Conservation (phyloP, 2,888 invertebrate species). For the Trachelus tabidus region DNA sequence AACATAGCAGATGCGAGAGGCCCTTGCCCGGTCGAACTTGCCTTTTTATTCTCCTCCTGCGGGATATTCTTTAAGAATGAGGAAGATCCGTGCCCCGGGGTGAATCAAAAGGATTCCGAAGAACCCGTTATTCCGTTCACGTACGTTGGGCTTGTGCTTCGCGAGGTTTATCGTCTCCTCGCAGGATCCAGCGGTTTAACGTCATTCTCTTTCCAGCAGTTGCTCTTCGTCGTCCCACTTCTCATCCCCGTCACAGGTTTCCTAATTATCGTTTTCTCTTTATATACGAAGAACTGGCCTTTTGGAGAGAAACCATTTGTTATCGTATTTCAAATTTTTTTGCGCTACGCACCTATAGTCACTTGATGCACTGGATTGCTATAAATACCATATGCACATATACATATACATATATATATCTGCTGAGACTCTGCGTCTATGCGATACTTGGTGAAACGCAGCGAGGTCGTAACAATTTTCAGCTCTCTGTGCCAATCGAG, state of each 20-base stretch:
- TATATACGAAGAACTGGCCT: not conserved
- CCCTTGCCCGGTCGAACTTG: not conserved
- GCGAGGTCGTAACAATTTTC: not conserved
- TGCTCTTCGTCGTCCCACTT: not conserved
- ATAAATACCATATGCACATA: no score
- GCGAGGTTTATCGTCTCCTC: not conserved
- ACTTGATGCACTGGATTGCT: not conserved
- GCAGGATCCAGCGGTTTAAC: not conserved
- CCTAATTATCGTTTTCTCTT: not conserved
- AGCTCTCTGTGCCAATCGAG: not conserved
- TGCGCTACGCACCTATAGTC: not conserved
- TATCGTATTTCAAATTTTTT: not conserved
- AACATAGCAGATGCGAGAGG: not conserved
- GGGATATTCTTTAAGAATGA: not conserved
- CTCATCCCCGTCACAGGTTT: not conserved
- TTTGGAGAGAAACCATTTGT: not conserved
- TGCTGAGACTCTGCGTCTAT: not conserved
- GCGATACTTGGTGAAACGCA: not conserved
- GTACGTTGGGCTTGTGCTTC: not conserved
- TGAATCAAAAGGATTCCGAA: not conserved
- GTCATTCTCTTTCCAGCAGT: not conserved
- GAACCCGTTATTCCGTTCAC: not conserved
- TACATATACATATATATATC: not conserved
- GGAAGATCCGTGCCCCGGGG: not conserved
- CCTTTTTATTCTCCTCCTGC: not conserved